phyloP scores from a whole-genome alignment of 1,140 invertebrate species.

The Aphelinus atriplicis region DNA sequence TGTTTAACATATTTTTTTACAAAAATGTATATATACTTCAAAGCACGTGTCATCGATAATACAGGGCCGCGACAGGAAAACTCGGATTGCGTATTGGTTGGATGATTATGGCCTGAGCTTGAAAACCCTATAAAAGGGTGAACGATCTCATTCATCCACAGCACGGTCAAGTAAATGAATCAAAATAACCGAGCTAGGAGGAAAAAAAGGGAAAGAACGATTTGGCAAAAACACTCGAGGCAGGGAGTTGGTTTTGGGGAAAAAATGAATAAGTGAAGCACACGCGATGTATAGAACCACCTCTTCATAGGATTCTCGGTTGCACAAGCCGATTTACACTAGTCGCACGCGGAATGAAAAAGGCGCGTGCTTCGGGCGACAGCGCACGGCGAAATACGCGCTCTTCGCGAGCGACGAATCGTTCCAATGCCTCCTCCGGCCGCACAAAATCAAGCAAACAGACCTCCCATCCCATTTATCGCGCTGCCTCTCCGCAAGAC shows the following conservation, averaged over 20 bases:
- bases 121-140: background rate
- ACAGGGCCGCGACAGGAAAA: too few relatives aligned
- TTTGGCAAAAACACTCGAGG: background rate
- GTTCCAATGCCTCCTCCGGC: background rate
- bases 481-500: background rate
- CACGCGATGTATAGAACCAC: background rate
- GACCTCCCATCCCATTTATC: background rate
- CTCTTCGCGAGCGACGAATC: background rate
- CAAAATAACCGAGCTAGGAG: background rate
- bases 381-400: background rate
- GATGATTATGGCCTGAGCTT: background rate
- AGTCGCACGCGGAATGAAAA: constrained; percentile 1
- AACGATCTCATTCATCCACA: constrained; percentile 22
- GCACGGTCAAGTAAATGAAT: background rate
- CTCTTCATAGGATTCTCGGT: constrained; percentile 11
- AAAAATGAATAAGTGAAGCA: background rate
- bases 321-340: constrained; percentile 13
- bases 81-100: too few relatives aligned
- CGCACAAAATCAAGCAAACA: background rate
- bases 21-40: too few relatives aligned
- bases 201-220: background rate
- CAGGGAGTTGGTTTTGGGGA: background rate
- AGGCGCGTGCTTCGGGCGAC: background rate
- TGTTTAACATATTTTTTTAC: too few relatives aligned
- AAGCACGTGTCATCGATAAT: too few relatives aligned